Conservation (phyloP, 2,888 invertebrate species). For the Macrosiphum euphorbiae region DNA sequence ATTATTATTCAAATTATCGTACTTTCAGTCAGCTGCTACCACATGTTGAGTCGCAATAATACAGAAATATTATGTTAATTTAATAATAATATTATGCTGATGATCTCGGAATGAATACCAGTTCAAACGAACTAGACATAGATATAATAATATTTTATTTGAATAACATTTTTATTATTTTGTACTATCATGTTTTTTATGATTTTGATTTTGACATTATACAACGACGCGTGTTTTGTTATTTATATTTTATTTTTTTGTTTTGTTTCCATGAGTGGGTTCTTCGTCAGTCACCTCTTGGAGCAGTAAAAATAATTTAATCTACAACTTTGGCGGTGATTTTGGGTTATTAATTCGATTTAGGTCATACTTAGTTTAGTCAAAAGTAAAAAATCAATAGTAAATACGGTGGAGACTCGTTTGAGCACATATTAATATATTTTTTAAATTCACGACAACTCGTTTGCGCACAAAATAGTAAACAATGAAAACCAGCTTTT, state of each 20-base stretch:
- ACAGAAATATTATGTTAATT: neutral
- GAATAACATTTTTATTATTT: neutral
- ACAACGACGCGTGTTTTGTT: neutral
- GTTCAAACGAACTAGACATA: neutral
- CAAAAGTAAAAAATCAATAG: no score
- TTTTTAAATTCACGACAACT: no score
- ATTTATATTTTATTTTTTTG: neutral
- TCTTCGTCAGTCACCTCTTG: no score
- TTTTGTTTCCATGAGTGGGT: accelerated
- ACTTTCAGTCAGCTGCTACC: neutral
- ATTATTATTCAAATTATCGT: neutral
- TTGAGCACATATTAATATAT: no score
- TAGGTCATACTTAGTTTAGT: no score
- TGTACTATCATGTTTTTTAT: neutral
- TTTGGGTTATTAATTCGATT: no score
- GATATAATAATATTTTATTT: neutral
- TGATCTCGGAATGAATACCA: neutral
- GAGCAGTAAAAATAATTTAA: no score
- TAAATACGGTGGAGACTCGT: no score
- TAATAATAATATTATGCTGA: neutral
- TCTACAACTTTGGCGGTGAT: no score
- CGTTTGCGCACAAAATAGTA: no score
- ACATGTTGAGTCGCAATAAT: neutral
- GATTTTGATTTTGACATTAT: neutral
- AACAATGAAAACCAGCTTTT: no score